phyloP scores from a whole-genome alignment of 2,797 vertebrate genomes.

The Macrochelys suwanniensis region DNA sequence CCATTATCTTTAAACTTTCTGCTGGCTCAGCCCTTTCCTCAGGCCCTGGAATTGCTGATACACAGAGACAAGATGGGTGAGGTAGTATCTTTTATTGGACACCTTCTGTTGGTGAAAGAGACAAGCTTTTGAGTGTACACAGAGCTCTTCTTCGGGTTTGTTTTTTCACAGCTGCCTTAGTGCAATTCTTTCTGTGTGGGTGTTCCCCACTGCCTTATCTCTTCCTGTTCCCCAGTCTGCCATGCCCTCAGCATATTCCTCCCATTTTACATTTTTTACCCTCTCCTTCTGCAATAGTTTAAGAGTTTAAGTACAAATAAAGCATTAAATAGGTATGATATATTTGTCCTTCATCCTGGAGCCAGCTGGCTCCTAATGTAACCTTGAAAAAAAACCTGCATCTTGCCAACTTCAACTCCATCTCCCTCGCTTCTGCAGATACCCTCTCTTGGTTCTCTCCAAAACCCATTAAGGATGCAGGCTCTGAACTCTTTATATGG shows the following conservation, averaged over 20 bases:
- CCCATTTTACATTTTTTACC: neutral
- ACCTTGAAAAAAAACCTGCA: neutral
- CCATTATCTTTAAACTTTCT: neutral
- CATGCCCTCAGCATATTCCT: neutral
- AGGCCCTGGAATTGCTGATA: neutral
- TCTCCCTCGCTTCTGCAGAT: neutral
- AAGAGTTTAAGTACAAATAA: neutral
- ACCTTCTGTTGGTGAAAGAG: neutral
- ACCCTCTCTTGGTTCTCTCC: neutral
- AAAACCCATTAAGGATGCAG: neutral
- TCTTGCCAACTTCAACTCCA: neutral
- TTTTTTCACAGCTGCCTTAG: neutral
- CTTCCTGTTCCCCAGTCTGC: neutral
- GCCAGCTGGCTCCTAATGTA: neutral
- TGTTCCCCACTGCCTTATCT: neutral
- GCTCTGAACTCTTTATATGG: neutral
- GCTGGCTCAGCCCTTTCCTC: neutral
- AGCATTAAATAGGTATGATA: neutral
- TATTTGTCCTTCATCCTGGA: neutral
- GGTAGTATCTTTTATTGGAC: neutral
- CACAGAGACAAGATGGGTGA: neutral
- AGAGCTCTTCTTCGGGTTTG: neutral
- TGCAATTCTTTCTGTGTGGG: neutral
- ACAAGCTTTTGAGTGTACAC: neutral
- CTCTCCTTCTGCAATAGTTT: neutral